Conservation (phyloP, 2,888 invertebrate genomes). For the Silvanus unidentatus region DNA sequence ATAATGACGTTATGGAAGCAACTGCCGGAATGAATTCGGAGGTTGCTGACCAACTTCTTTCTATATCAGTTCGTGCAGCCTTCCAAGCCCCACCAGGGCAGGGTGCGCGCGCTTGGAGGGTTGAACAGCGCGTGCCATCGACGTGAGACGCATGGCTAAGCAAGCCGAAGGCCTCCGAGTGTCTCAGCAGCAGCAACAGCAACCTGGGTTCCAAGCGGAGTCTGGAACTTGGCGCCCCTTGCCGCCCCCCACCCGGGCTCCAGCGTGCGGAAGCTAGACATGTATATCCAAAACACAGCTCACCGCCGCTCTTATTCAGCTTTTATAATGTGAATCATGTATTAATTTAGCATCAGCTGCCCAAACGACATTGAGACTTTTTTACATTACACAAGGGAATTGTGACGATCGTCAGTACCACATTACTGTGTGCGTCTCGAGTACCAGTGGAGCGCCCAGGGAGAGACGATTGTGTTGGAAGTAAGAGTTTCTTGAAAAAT, state of each 20-base stretch:
- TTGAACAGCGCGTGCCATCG: conserved; percentile 45
- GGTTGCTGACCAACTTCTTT: conserved; percentile 42
- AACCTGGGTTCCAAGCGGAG: conserved; percentile 14
- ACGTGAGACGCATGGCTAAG: conserved; percentile 45
- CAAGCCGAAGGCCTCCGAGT: conserved; percentile 41
- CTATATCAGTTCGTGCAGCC: conserved; percentile 24
- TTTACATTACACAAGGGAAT: background rate
- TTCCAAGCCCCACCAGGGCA: conserved; percentile 16
- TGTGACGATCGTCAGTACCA: too few species aligned
- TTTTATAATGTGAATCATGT: too few species aligned
- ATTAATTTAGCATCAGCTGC: too few species aligned
- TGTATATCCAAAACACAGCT: too few species aligned
- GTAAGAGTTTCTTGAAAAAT: too few species aligned
- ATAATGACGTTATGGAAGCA: conserved; percentile 49
- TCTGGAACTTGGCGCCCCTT: conserved; percentile 9
- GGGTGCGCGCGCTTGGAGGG: conserved; percentile 41
- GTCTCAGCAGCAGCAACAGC: conserved; percentile 18
- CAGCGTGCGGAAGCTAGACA: too few species aligned
- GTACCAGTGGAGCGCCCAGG: too few species aligned
- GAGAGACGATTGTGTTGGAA: too few species aligned
- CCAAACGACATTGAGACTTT: background rate
- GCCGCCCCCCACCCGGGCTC: background rate
- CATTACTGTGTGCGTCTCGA: background rate
- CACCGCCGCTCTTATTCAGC: too few species aligned
- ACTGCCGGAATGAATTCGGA: conserved; percentile 52